These are phyloP conservation scores for Zaprionus taronus DNA, from an alignment of 1,140 invertebrate species.

Conservation along the genomic window DNA sequence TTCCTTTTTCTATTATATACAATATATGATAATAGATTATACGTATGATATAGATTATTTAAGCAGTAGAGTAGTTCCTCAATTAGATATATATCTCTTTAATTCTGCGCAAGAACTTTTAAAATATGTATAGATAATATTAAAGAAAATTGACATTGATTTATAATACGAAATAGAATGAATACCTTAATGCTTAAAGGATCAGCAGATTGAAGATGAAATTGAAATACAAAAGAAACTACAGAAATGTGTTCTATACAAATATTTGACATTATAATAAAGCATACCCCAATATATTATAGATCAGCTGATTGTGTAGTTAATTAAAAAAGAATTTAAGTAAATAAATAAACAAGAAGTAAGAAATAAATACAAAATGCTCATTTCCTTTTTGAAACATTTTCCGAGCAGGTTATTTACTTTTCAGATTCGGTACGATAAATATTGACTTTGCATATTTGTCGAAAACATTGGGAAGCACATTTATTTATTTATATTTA, in stretches of 20 bases:
- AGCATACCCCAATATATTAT: neutral
- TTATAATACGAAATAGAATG: neutral
- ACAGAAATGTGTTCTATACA: neutral
- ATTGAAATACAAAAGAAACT: neutral
- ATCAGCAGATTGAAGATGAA: neutral
- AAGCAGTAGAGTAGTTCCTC: neutral
- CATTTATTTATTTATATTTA: constrained; percentile 58
- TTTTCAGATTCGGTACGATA: constrained; percentile 11
- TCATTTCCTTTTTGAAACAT: constrained; percentile 2
- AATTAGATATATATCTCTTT: neutral
- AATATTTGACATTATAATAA: neutral
- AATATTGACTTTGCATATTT: constrained; percentile 73
- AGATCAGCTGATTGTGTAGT: neutral
- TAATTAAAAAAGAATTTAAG: neutral
- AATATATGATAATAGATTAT: neutral
- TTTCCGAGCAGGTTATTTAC: constrained; percentile 18
- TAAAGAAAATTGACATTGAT: neutral
- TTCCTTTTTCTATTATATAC: neutral
- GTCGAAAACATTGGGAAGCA: constrained; percentile 58
- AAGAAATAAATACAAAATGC: neutral
- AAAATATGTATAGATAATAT: neutral
- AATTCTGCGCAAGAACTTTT: too few relatives aligned
- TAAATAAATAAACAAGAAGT: neutral
- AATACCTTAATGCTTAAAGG: neutral
- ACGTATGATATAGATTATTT: too few relatives aligned